A percentile compares a stretch with the other conserved stretches of the same genome.
Conservation (phyloP, 2,797 vertebrate species). For the Anabas testudineus region DNA sequence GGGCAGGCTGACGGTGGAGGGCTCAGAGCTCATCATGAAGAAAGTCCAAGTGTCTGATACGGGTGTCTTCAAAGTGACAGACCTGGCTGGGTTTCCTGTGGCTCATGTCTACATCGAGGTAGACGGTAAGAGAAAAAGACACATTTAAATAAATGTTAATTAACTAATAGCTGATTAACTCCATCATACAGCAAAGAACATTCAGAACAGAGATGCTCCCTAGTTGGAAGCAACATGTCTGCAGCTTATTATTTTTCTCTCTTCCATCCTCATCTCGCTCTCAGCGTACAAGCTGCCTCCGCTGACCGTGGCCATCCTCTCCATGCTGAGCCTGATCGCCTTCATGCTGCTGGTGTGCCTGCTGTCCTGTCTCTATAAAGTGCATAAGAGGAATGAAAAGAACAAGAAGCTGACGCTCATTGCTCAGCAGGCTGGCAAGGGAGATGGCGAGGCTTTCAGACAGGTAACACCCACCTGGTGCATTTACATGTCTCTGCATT, state of each 20-base stretch:
- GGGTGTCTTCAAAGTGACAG: conserved; percentile 78
- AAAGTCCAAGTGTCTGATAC: conserved; percentile 67
- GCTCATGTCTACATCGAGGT: conserved; percentile 78
- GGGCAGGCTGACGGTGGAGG: conserved; percentile 76
- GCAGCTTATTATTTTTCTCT: conserved; percentile 6
- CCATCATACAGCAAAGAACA: not conserved
- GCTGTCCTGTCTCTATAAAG: conserved; percentile 80
- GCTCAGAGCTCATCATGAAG: conserved; percentile 74
- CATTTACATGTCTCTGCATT: not conserved
- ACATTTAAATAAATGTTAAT: too few species aligned
- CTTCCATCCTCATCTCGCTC: not conserved
- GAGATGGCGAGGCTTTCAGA: conserved; percentile 81
- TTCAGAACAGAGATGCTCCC: not conserved
- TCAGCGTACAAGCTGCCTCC: conserved; percentile 77
- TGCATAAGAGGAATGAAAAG: conserved; percentile 79
- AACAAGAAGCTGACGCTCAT: conserved; percentile 77
- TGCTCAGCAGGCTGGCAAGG: conserved; percentile 80
- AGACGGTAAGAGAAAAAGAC: conserved; percentile 61
- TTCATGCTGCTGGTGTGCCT: conserved; percentile 82
- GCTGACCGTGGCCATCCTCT: conserved; percentile 75
- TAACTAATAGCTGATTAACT: too few species aligned
- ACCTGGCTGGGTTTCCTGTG: conserved; percentile 79
- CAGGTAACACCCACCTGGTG: conserved; percentile 72
- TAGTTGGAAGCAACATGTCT: conserved; percentile 4
- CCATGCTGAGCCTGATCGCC: conserved; percentile 77